Evolutionary conservation across 2,113 vertebrate species (phyloP).

Genomic region (Sinocyclocheilus maitianheensis): DNA sequence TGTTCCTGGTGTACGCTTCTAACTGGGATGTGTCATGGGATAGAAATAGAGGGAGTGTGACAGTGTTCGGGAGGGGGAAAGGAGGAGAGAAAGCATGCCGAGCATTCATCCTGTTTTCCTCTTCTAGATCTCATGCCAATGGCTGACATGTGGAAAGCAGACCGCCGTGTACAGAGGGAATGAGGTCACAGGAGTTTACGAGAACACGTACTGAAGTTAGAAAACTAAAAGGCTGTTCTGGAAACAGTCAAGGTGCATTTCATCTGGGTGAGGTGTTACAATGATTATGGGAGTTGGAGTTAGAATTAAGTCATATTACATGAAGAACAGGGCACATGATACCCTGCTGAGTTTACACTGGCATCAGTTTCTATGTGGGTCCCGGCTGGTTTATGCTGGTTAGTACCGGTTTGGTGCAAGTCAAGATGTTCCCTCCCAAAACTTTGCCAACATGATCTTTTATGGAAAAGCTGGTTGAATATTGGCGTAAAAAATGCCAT

Average conservation of each 20-base stretch:
- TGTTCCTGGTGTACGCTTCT: conserved; percentile 5
- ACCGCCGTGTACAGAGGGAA: conserved; percentile 16
- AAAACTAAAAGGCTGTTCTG: background rate
- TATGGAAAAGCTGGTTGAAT: background rate
- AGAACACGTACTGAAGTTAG: background rate
- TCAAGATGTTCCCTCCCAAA: background rate
- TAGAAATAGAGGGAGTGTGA: conserved; percentile 25
- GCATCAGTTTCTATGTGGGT: background rate
- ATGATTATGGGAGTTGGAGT: background rate
- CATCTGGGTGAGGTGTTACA: background rate
- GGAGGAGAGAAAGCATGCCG: conserved; percentile 30
- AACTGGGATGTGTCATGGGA: conserved; percentile 25
- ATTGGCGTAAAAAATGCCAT: too few relatives aligned
- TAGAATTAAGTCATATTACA: background rate
- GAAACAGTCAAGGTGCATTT: conserved; percentile 3
- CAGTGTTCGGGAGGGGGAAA: background rate
- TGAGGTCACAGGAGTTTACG: conserved; percentile 22
- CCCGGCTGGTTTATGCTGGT: background rate
- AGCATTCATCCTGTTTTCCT: conserved; percentile 34
- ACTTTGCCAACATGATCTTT: background rate
- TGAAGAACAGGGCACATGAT: background rate
- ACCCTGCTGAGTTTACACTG: background rate
- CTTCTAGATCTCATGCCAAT: conserved; percentile 14
- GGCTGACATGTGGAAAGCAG: conserved; percentile 47
- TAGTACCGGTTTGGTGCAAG: background rate